Base-by-base conservation (phyloP, 1,140 invertebrate genomes). In the Papilio xuthus region DNA sequence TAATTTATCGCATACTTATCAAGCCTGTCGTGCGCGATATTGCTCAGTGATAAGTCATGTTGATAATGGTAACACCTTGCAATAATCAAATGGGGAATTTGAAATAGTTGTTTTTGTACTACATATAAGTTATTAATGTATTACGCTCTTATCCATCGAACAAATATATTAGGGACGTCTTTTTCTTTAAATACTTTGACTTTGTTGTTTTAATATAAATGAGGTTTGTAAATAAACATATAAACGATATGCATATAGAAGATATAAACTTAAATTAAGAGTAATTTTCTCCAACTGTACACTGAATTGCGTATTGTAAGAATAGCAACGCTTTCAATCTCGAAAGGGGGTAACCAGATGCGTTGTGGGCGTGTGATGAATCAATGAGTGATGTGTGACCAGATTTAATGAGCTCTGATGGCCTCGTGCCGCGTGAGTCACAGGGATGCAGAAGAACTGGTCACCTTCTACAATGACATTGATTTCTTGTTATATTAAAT, bases 301-400 rank as follows among this genome's bases (percentile, higher is more conserved):
- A 32, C 60, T 6, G 15, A 67, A 15, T 67, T 3, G 23, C 26
- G 2, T 23, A 67, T 67, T 28, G 26, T 67, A 67, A 67, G 13
- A 28, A 28, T 6, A 13, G 23, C 71, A 47, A 73, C 71, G 71
- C 71, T 73, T 44, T 44, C 71, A 44, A 47, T 73, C 71, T 42
- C 71, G 41, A 73, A 73, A 42, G 20, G 42, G 71, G 71, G 71
- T 73, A 73, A 73, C 12, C 71, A 73, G 71, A 73, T 73, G 71
- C 71, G 42, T 6, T 44, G n/a, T 12, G 10, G 23, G 9, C 71
- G 71, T 47, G 71, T 20, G 37, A 73, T 73, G 71, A 47, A 73
- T 73, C 42, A 73, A 42, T 42, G 41, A 73, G 20, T 73, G 12
- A 73, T 10, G 71, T 73, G 37, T 73, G 71, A 73, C 20, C 71